Base-by-base conservation (phyloP, 2,797 vertebrate genomes). In the Notamacropus eugenii region DNA sequence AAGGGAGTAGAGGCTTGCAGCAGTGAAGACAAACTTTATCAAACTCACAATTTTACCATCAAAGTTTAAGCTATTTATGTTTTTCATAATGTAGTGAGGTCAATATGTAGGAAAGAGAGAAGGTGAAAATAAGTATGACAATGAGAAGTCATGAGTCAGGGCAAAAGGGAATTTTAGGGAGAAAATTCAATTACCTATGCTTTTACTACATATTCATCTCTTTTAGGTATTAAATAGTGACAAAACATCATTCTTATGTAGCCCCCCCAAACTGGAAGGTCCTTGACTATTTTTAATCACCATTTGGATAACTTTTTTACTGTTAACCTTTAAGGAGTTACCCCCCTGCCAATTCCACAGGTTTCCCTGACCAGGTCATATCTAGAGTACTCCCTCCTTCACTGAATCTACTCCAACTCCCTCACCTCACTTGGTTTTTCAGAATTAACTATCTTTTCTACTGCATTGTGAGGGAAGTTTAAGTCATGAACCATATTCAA, bases 11-110 rank as follows among this genome's bases (percentile, higher is more conserved):
- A 90, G 31, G 74, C 12, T 52, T 90, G 28, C 1, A 82, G 13
- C 90, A 57, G 58, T 59, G 52, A 55, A 54, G 50, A 91, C 62
- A 92, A 92, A 92, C 52, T 58, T 56, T 55, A 67, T 56, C 91
- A 90, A 57, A 95, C 92, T 93, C 24, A 92, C 16, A 87, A 54
- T 55, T 93, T 91, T 91, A 54, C 92, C 95, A 46, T 67, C 54
- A 58, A 12, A 58, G n/a, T 82, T 12, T 87, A 93, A 93, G 91
- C 93, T 93, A 87, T 93, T 90, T 28, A 52, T 54, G 67, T 55
- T 52, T 93, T 91, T 90, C 54, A 54, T 52, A 40, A 56, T 90
- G 55, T 57, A 90, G 95, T 40, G 62, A 92, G 82, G 91, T 50
- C 54, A 74, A 74, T 40, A 96, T 56, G n/a, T 6, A 28, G 92